Evolutionary conservation across 2,888 invertebrate species (phyloP).

Genomic region (Camponotus fellah): DNA sequence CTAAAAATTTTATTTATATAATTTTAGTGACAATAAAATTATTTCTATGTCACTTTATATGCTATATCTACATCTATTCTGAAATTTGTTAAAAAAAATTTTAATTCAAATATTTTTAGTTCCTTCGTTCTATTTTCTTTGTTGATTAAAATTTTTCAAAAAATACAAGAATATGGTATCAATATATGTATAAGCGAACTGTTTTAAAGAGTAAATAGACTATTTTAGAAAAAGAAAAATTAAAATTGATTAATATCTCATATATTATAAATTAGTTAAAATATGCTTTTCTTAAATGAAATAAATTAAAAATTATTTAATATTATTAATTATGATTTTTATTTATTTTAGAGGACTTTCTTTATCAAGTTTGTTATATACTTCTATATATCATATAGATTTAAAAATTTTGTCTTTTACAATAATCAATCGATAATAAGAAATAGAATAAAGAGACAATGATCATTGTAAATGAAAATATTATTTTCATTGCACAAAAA

Average conservation of each 20-base stretch:
- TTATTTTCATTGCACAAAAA: neutral
- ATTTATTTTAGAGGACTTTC: neutral
- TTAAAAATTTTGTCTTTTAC: neutral
- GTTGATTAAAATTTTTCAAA: too few relatives aligned
- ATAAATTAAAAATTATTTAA: neutral
- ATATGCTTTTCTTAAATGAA: too few relatives aligned
- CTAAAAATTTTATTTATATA: neutral
- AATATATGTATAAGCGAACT: too few relatives aligned
- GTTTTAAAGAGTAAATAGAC: too few relatives aligned
- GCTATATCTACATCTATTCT: neutral
- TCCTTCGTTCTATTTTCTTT: neutral
- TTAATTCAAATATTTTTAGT: neutral
- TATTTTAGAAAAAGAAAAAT: too few relatives aligned
- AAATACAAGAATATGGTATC: too few relatives aligned
- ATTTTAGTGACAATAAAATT: neutral
- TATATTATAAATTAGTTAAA: too few relatives aligned
- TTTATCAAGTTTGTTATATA: neutral
- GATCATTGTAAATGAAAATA: neutral
- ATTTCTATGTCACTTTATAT: neutral
- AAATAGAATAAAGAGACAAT: neutral
- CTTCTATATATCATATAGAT: neutral
- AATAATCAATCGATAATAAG: neutral
- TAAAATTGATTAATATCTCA: too few relatives aligned
- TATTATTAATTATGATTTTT: neutral
- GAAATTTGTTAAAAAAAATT: neutral